phyloP scores from a whole-genome alignment of 2,113 vertebrate genomes.

The Psittacula cyanocephala region DNA sequence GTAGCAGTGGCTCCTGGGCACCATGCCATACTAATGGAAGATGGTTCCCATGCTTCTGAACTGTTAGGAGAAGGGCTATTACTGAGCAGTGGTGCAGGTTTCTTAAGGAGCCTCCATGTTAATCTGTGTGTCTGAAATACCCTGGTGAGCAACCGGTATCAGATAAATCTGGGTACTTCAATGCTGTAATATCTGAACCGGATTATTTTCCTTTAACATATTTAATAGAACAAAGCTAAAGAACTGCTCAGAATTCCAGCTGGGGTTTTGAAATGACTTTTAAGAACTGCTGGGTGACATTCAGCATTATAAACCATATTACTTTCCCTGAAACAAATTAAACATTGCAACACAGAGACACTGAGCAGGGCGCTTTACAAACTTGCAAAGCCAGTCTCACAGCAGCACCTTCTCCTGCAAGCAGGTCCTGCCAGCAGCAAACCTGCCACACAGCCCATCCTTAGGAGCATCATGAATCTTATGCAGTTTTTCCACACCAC shows the following conservation, averaged over 20 bases:
- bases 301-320: neutral
- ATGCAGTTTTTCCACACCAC: fast-evolving
- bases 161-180: neutral
- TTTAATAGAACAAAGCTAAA: neutral
- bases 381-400: neutral
- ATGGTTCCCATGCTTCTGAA: neutral
- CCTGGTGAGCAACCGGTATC: neutral
- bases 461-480: fast-evolving
- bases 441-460: neutral
- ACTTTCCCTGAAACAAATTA: conserved; percentile 46
- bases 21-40: neutral
- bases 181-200: neutral
- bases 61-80: neutral
- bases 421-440: neutral
- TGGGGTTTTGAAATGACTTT: neutral
- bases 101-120: neutral
- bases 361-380: neutral
- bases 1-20: neutral
- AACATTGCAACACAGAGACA: neutral
- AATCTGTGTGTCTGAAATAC: neutral
- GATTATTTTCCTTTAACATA: neutral
- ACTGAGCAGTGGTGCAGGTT: neutral
- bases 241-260: neutral
- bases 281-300: neutral
- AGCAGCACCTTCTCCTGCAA: neutral